Percentiles rank a stretch among this genome's conserved stretches.
These are phyloP conservation scores for Colaptes auratus DNA, from an alignment of 2,113 vertebrate genomes.

Conservation along the genomic window DNA sequence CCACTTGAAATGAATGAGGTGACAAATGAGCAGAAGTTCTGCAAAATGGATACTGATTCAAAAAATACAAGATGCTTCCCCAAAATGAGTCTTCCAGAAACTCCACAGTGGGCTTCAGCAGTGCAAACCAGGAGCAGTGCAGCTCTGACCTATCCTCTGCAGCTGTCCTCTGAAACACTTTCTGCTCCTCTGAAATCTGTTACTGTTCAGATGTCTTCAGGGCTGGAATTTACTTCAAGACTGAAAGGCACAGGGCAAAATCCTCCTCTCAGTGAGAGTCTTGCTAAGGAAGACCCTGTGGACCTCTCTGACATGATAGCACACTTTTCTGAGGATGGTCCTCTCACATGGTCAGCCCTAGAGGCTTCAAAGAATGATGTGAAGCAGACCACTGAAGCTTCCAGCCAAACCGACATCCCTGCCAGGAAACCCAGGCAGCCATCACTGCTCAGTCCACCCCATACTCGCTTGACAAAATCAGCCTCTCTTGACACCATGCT, in stretches of 20 bases:
- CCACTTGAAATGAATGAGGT: not conserved
- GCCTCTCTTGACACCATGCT: slow-evolving; percentile 63
- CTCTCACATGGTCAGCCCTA: not conserved
- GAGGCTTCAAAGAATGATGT: not conserved
- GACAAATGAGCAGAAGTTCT: not conserved
- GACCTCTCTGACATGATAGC: not conserved
- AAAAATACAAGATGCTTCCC: not conserved
- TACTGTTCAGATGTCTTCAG: slow-evolving; percentile 66
- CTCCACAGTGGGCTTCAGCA: not conserved
- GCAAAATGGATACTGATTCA: not conserved
- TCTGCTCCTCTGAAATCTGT: slow-evolving; percentile 27
- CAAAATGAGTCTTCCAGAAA: not conserved
- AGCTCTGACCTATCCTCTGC: not conserved
- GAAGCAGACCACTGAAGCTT: slow-evolving; percentile 31
- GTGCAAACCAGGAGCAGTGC: not conserved
- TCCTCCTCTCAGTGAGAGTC: not conserved
- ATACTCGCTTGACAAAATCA: slow-evolving; percentile 26
- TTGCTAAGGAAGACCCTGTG: not conserved
- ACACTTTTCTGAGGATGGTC: not conserved
- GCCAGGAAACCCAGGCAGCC: not conserved
- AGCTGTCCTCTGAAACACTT: too few species aligned
- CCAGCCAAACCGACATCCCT: slow-evolving; percentile 32
- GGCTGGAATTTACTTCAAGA: slow-evolving; percentile 29
- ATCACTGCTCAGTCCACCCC: not conserved
- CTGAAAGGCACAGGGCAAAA: not conserved